Percentiles rank a stretch among this genome's conserved stretches.
Evolutionary conservation across 1,140 invertebrate genomes (phyloP).

Genomic region (Acromyrmex charruanus): DNA sequence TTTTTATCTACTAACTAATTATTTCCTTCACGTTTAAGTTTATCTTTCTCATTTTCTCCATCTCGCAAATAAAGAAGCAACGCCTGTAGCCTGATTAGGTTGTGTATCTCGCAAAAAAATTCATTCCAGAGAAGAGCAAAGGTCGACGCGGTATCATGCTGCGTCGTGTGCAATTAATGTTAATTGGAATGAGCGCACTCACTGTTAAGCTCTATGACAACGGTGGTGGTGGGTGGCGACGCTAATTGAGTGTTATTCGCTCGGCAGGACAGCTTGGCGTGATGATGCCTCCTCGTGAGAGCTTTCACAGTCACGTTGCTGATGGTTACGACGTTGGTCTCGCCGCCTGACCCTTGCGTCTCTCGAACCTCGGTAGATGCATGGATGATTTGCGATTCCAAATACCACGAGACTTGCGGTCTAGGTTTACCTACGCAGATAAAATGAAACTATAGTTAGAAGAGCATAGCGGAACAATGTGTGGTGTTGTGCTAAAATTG

Average conservation of each 20-base stretch:
- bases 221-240: conserved; percentile 86
- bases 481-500: not conserved
- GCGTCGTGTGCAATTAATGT: conserved; percentile 50
- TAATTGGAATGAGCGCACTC: conserved; percentile 82
- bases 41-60: not conserved
- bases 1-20: not conserved
- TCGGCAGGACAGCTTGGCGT: conserved; percentile 87
- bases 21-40: not conserved
- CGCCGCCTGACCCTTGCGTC: conserved; percentile 77
- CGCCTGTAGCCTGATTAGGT: conserved; percentile 7
- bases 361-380: conserved; percentile 84
- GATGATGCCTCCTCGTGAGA: conserved; percentile 86
- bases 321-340: conserved; percentile 85
- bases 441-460: conserved; percentile 19
- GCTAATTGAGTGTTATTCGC: conserved; percentile 89
- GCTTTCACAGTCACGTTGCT: conserved; percentile 86
- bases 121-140: not conserved
- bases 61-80: not conserved
- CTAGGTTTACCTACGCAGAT: conserved; percentile 86
- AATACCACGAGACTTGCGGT: conserved; percentile 88
- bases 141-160: not conserved
- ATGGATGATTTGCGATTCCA: conserved; percentile 87
- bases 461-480: not conserved
- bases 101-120: not conserved
- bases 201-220: conserved; percentile 89